Evolutionary conservation across 2,888 invertebrate species (phyloP).

Genomic region (Cyclophora albipunctata): DNA sequence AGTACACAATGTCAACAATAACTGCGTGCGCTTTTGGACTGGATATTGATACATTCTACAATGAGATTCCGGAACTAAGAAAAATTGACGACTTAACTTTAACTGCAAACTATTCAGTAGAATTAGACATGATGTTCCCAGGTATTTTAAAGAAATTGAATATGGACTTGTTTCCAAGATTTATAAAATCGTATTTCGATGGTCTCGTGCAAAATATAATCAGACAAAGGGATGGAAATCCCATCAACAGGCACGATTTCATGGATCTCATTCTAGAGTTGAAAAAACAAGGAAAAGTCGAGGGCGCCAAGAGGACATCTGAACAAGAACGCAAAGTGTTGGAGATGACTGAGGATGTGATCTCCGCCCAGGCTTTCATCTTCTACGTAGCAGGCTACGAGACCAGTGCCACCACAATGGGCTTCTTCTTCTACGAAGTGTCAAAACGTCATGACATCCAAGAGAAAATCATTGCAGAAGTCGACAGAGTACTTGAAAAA

Average conservation of each 20-base stretch:
- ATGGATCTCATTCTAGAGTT: slow-evolving; percentile 43
- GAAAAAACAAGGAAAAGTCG: slow-evolving; percentile 27
- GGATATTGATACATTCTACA: slow-evolving; percentile 23
- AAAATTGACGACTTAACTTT: slow-evolving; percentile 21
- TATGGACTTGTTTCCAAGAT: slow-evolving; percentile 23
- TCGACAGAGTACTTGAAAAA: slow-evolving; percentile 34
- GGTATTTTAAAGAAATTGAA: slow-evolving; percentile 31
- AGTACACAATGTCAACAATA: slow-evolving; percentile 34
- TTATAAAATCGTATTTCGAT: slow-evolving; percentile 25
- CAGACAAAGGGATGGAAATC: slow-evolving; percentile 29
- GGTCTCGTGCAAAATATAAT: slow-evolving; percentile 26
- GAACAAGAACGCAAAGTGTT: slow-evolving; percentile 14
- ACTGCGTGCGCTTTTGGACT: slow-evolving; percentile 39
- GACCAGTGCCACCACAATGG: slow-evolving; percentile 52
- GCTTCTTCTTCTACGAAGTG: slow-evolving; percentile 43
- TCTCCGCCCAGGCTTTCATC: slow-evolving; percentile 53
- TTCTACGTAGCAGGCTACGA: slow-evolving; percentile 63
- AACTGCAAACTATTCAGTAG: slow-evolving; percentile 12
- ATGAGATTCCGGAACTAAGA: slow-evolving; percentile 16
- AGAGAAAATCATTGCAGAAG: slow-evolving; percentile 35
- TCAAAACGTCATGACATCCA: slow-evolving; percentile 49
- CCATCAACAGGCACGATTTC: slow-evolving; percentile 36
- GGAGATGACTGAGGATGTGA: slow-evolving; percentile 37
- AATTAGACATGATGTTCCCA: slow-evolving; percentile 39
- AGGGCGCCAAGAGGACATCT: slow-evolving; percentile 9